Percentiles rank a stretch among this genome's conserved stretches.
Evolutionary conservation across 2,888 invertebrate genomes (phyloP).

Genomic region (Drosophila kambysellisi): DNA sequence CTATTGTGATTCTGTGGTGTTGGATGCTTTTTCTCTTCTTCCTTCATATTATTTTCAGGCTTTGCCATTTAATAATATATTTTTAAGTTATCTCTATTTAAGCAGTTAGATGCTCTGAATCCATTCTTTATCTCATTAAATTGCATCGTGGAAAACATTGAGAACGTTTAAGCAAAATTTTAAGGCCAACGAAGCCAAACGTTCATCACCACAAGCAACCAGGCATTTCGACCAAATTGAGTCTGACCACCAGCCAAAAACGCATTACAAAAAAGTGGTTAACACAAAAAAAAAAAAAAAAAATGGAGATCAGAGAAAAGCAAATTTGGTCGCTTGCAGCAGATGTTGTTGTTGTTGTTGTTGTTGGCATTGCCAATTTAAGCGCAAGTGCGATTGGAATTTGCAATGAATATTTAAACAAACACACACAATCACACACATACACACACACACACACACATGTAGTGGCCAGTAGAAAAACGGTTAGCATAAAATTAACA

Average conservation of each 20-base stretch:
- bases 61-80: neutral
- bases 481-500: constrained; percentile 73
- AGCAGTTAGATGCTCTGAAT: too few species aligned
- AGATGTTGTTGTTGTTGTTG: constrained; percentile 29
- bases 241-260: too few species aligned
- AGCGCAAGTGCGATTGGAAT: constrained; percentile 78
- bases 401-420: constrained; percentile 75
- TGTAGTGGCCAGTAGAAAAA: constrained; percentile 14
- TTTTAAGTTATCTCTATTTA: too few species aligned
- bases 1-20: neutral
- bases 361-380: constrained; percentile 73
- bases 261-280: too few species aligned
- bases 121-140: constrained; percentile 2
- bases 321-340: constrained; percentile 39
- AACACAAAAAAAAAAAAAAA: neutral
- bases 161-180: constrained; percentile 43
- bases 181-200: too few species aligned
- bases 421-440: constrained; percentile 37
- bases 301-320: constrained; percentile 23
- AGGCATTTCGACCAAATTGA: too few species aligned
- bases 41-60: neutral
- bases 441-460: neutral
- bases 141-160: constrained; percentile 8
- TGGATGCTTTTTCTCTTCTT: neutral
- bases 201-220: too few species aligned